Conservation (phyloP, 1,140 invertebrate species). For the Calosoma granatense region DNA sequence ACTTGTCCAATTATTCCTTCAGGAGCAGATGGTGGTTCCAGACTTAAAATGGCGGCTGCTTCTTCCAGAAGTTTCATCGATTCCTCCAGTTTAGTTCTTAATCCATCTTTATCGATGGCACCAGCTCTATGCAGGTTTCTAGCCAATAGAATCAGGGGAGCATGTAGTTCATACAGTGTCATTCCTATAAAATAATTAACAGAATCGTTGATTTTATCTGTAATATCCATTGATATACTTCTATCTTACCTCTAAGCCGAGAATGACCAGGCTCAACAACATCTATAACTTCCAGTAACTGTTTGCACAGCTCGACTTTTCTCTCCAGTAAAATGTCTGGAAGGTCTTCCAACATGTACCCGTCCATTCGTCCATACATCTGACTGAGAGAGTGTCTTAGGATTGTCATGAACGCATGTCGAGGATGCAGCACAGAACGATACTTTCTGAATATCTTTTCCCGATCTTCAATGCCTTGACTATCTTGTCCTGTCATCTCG, state of each 20-base stretch:
- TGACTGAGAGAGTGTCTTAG: slow-evolving; percentile 58
- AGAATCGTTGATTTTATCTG: background rate
- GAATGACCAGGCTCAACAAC: slow-evolving; percentile 64
- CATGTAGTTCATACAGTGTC: slow-evolving; percentile 68
- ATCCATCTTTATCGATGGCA: slow-evolving; percentile 44
- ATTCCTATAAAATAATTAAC: slow-evolving; percentile 55
- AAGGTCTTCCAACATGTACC: slow-evolving; percentile 59
- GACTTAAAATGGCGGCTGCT: slow-evolving; percentile 48
- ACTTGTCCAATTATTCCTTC: slow-evolving; percentile 58
- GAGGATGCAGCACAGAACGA: slow-evolving; percentile 54
- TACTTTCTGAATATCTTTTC: slow-evolving; percentile 52
- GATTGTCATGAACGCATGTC: slow-evolving; percentile 54
- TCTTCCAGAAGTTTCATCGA: slow-evolving; percentile 47
- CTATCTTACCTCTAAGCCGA: slow-evolving; percentile 56
- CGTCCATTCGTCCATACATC: slow-evolving; percentile 62
- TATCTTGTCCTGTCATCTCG: slow-evolving; percentile 33
- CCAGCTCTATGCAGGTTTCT: slow-evolving; percentile 49
- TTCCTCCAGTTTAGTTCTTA: slow-evolving; percentile 53
- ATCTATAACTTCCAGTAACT: slow-evolving; percentile 56
- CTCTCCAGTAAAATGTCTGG: slow-evolving; percentile 59
- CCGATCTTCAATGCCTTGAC: slow-evolving; percentile 34
- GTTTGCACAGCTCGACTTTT: slow-evolving; percentile 60
- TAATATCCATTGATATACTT: no score
- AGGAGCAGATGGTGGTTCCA: slow-evolving; percentile 54
- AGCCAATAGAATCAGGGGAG: slow-evolving; percentile 58